Evolutionary conservation across 1,140 invertebrate species (phyloP).

Genomic region (Calosoma granatense): DNA sequence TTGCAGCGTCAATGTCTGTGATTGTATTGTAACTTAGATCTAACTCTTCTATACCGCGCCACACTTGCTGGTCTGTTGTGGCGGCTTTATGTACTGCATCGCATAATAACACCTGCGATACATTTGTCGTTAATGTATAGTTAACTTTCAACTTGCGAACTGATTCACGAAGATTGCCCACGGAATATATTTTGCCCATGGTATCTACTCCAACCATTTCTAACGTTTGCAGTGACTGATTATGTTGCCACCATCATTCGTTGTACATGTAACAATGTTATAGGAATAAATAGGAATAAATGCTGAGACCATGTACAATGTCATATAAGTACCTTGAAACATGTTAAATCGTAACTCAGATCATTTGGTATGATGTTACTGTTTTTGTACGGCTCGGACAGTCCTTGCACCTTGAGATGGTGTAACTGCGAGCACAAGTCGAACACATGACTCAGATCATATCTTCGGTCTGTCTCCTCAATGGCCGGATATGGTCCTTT

Average conservation of each 20-base stretch:
- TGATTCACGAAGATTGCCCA: constrained; percentile 57
- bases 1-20: constrained; percentile 63
- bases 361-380: constrained; percentile 77
- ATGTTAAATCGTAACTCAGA: constrained; percentile 67
- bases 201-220: constrained; percentile 22
- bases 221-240: constrained; percentile 23
- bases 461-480: constrained; percentile 48
- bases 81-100: constrained; percentile 57
- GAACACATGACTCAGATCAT: constrained; percentile 81
- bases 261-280: no score
- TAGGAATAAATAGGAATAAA: no score
- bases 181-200: constrained; percentile 25
- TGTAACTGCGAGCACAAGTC: constrained; percentile 74
- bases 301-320: no score
- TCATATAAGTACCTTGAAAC: constrained; percentile 60
- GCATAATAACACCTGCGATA: constrained; percentile 65
- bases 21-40: constrained; percentile 77
- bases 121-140: constrained; percentile 46
- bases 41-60: constrained; percentile 53
- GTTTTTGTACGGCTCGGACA: constrained; percentile 47
- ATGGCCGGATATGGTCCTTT: constrained; percentile 72
- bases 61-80: constrained; percentile 44
- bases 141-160: constrained; percentile 49
- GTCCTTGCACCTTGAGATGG: constrained; percentile 58
- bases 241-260: no score